These are phyloP conservation scores for Alligator mississippiensis DNA, from an alignment of 2,113 vertebrate species.

Conservation along the genomic window DNA sequence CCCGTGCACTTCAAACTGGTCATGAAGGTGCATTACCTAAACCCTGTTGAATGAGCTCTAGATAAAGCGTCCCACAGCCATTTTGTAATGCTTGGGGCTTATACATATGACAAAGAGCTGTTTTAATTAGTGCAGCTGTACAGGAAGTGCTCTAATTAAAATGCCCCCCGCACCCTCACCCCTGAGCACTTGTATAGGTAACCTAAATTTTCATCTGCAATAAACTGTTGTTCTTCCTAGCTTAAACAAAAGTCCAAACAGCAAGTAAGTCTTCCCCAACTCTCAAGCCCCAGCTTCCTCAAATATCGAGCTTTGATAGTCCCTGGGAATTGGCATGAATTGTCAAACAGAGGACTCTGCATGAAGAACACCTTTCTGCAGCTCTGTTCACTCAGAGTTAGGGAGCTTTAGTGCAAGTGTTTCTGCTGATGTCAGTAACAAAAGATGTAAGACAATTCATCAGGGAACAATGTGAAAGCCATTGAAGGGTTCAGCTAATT, in stretches of 20 bases:
- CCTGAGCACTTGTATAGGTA: too few species aligned
- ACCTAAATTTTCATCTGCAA: not conserved
- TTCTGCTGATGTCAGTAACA: not conserved
- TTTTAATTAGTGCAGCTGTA: too few species aligned
- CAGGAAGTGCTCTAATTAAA: too few species aligned
- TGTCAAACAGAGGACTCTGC: not conserved
- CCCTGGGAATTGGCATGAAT: not conserved
- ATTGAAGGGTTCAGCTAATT: not conserved
- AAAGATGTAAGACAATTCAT: not conserved
- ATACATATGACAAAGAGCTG: too few species aligned
- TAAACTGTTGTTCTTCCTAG: fast-evolving
- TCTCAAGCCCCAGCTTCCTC: not conserved
- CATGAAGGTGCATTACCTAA: too few species aligned
- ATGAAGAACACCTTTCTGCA: not conserved
- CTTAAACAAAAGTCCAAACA: not conserved
- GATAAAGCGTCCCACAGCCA: too few species aligned
- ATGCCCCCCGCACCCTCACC: too few species aligned
- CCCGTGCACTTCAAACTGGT: too few species aligned
- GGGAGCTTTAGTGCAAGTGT: not conserved
- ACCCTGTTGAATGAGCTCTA: too few species aligned
- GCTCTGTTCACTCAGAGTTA: not conserved
- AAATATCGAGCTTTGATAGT: not conserved
- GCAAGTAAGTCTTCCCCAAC: not conserved
- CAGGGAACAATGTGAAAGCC: not conserved
- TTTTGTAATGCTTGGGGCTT: too few species aligned